A percentile compares a stretch with the other conserved stretches of the same genome.
Evolutionary conservation across 2,113 vertebrate species (phyloP).

Genomic region (Bettongia penicillata): DNA sequence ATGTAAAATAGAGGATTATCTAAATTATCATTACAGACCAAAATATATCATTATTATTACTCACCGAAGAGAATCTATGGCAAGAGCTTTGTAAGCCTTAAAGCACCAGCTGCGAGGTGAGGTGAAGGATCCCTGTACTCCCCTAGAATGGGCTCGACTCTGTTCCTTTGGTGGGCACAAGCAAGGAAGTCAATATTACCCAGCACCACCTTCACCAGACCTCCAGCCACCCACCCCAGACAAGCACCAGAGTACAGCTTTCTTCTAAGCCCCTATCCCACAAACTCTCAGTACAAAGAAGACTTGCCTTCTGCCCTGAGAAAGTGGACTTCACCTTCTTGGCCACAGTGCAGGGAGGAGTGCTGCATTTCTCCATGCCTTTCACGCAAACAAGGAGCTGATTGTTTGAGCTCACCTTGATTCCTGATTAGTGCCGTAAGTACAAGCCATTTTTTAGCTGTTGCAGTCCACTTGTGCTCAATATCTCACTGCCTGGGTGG

Average conservation of each 20-base stretch:
- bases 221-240: neutral
- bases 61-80: neutral
- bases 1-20: too few relatives aligned
- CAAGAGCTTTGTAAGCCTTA: neutral
- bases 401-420: constrained; percentile 31
- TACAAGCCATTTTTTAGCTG: constrained; percentile 3
- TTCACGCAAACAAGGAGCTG: neutral
- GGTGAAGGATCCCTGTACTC: constrained; percentile 54
- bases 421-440: neutral
- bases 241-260: neutral
- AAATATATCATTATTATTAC: neutral
- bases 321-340: constrained; percentile 34
- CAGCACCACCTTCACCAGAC: neutral
- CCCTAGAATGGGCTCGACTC: constrained; percentile 52
- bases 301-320: neutral
- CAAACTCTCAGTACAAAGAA: constrained; percentile 47
- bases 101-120: neutral
- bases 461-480: neutral
- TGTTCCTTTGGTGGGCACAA: neutral
- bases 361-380: constrained; percentile 18
- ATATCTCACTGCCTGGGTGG: neutral
- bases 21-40: too few relatives aligned
- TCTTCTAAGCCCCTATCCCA: constrained; percentile 16
- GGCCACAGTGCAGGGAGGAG: neutral
- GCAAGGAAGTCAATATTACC: neutral